Percentiles rank a stretch among this genome's conserved stretches.
These are phyloP conservation scores for Mobula birostris DNA, from an alignment of 2,113 vertebrate genomes.

Conservation along the genomic window DNA sequence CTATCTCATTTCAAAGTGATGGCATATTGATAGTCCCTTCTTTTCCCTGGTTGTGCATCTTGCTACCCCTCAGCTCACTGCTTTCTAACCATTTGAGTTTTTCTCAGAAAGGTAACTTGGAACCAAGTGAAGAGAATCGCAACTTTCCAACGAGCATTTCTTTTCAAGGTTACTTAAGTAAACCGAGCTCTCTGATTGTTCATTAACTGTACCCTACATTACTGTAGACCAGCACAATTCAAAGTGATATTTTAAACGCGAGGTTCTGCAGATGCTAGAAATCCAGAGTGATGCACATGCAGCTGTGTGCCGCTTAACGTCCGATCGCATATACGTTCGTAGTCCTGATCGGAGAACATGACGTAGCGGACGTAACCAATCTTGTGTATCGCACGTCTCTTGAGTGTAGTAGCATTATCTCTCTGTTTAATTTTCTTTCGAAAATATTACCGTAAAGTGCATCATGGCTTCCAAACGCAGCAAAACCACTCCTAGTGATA, in stretches of 20 bases:
- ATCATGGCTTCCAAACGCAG: too few species aligned
- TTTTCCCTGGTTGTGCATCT: neutral
- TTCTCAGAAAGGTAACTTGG: neutral
- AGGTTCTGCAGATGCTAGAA: too few species aligned
- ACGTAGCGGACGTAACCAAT: too few species aligned
- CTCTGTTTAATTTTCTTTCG: too few species aligned
- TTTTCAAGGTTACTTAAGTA: neutral
- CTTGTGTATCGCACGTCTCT: too few species aligned
- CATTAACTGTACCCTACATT: neutral
- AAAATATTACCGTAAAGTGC: too few species aligned
- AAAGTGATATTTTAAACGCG: neutral
- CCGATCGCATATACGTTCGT: too few species aligned
- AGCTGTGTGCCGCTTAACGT: too few species aligned
- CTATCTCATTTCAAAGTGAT: neutral
- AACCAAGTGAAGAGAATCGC: neutral
- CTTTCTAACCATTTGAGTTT: neutral
- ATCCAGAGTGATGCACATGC: too few species aligned
- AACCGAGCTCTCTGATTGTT: neutral
- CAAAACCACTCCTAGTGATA: too few species aligned
- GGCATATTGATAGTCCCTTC: neutral
- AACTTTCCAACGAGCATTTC: neutral
- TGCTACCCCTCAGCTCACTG: neutral
- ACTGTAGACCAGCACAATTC: neutral
- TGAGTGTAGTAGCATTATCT: too few species aligned
- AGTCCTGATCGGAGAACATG: too few species aligned